Evolutionary conservation across 2,113 vertebrate species (phyloP).

Genomic region (Chamaetylas fuelleborni): DNA sequence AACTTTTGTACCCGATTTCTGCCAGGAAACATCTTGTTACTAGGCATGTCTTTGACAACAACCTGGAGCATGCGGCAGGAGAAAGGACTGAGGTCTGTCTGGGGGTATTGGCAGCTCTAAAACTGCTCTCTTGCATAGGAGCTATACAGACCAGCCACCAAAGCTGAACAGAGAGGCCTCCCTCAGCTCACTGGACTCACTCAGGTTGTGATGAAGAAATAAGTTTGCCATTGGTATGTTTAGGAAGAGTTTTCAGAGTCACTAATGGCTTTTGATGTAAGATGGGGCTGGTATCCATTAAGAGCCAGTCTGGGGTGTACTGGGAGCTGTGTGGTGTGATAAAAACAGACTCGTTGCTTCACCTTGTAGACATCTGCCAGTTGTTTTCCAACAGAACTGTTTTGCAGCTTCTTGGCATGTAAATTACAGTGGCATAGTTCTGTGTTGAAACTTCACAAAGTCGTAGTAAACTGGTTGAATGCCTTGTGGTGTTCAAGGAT

Average conservation of each 20-base stretch:
- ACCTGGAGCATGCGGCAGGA: background rate
- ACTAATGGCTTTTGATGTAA: background rate
- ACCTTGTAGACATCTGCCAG: background rate
- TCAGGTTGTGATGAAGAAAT: background rate
- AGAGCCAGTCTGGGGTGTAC: background rate
- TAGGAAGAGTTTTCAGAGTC: background rate
- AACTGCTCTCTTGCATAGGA: background rate
- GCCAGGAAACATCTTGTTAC: background rate
- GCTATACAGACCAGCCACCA: background rate
- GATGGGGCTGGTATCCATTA: background rate
- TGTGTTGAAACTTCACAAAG: constrained; percentile 4
- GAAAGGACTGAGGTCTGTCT: background rate
- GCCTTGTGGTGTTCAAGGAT: background rate
- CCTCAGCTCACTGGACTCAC: background rate
- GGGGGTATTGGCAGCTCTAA: rapidly evolving
- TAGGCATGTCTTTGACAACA: background rate
- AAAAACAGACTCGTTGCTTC: background rate
- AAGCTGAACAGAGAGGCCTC: background rate
- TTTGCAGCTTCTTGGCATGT: background rate
- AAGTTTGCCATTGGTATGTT: background rate
- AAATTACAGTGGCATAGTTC: background rate
- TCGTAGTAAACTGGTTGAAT: background rate
- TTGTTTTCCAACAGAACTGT: background rate
- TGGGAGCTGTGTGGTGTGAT: background rate
- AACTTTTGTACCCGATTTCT: background rate